These are phyloP conservation scores for Pantherophis guttatus DNA, from an alignment of 2,113 vertebrate genomes.

Conservation along the genomic window DNA sequence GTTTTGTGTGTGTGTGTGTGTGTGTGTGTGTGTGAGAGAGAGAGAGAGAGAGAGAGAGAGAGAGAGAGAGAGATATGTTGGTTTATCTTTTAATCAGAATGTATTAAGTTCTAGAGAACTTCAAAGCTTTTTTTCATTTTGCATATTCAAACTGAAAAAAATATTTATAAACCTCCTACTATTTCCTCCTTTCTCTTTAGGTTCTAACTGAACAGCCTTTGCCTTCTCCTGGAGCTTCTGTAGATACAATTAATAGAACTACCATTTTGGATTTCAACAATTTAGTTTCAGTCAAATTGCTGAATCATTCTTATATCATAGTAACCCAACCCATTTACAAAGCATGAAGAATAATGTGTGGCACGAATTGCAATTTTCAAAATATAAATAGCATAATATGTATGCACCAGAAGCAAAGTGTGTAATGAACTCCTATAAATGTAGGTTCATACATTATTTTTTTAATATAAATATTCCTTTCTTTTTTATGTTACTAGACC, in stretches of 20 bases:
- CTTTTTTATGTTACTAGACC: not conserved
- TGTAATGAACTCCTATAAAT: not conserved
- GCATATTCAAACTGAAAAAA: not conserved
- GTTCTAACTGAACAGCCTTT: not conserved
- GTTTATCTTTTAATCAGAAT: not conserved
- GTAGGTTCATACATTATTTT: not conserved
- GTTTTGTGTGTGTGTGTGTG: too few species aligned
- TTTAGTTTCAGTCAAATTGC: not conserved
- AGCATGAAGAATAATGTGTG: not conserved
- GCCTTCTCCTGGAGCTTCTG: slow-evolving; percentile 27
- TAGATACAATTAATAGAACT: not conserved
- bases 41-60: not conserved
- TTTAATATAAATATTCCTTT: not conserved
- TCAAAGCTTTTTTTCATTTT: not conserved
- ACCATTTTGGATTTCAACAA: not conserved
- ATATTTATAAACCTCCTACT: not conserved
- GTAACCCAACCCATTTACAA: not conserved
- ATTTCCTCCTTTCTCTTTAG: not conserved
- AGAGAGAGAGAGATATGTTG: not conserved
- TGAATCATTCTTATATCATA: not conserved
- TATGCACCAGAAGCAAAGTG: not conserved
- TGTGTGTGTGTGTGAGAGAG: too few species aligned
- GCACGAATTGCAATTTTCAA: not conserved
- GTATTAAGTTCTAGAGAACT: not conserved
- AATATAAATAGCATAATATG: not conserved